Evolutionary conservation across 2,113 vertebrate species (phyloP).

Genomic region (Xiphophorus maculatus): DNA sequence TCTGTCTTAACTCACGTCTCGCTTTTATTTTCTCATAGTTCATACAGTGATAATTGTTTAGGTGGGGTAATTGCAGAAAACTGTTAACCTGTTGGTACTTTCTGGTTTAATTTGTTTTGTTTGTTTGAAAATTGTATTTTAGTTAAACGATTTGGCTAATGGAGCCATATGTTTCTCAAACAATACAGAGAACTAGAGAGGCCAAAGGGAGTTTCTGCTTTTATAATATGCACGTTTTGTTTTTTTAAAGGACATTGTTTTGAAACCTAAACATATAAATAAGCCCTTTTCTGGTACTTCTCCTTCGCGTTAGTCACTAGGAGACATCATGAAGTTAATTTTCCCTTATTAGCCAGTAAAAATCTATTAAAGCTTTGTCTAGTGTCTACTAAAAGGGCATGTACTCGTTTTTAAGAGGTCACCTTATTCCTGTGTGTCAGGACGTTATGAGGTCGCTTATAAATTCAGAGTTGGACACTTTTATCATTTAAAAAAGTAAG

Average conservation of each 20-base stretch:
- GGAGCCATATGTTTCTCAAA: not conserved
- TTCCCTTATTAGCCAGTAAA: not conserved
- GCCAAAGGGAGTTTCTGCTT: not conserved
- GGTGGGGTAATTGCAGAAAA: not conserved
- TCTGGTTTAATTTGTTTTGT: not conserved
- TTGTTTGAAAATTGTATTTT: not conserved
- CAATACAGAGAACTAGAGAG: not conserved
- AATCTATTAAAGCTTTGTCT: constrained; percentile 13
- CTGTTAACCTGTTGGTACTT: not conserved
- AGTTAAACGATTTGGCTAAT: not conserved
- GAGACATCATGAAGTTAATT: not conserved
- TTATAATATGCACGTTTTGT: not conserved
- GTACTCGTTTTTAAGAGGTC: constrained; percentile 6
- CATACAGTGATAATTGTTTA: too few species aligned
- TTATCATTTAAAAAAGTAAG: not conserved
- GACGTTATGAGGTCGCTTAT: not conserved
- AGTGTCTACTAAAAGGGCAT: constrained; percentile 20
- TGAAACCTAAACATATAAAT: not conserved
- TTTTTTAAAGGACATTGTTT: not conserved
- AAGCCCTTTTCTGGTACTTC: not conserved
- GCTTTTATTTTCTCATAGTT: not conserved
- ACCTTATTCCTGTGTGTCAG: constrained; percentile 7
- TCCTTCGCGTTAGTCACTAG: not conserved
- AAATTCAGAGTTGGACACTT: not conserved
- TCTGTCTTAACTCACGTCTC: not conserved